Conservation (phyloP, 2,797 vertebrate species). For the Galaxias olidus region DNA sequence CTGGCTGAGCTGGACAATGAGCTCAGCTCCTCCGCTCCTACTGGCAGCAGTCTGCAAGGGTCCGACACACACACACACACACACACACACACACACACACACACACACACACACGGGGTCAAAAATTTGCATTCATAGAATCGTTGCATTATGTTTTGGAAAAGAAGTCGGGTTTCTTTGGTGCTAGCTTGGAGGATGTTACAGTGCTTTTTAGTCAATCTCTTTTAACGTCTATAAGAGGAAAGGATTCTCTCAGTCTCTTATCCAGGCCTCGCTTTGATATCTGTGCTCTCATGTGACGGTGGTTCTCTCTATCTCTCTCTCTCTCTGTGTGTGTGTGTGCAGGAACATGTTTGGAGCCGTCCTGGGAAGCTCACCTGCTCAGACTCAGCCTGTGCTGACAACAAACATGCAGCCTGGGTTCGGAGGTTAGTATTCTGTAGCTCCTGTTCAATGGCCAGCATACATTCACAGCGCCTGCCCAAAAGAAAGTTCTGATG, state of each 20-base stretch:
- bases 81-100: neutral
- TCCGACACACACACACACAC: constrained; percentile 42
- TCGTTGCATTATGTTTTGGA: too few species aligned
- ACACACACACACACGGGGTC: neutral
- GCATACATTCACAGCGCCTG: too few species aligned
- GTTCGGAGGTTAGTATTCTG: constrained; percentile 83
- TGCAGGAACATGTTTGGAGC: constrained; percentile 89
- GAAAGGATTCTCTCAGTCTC: neutral
- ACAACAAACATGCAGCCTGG: constrained; percentile 87
- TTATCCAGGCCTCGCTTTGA: neutral
- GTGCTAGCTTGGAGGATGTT: too few species aligned
- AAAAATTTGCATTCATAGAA: neutral
- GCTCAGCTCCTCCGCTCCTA: constrained; percentile 82
- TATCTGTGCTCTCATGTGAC: neutral
- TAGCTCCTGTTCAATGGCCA: neutral
- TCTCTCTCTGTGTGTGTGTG: constrained; percentile 39
- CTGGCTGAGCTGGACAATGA: constrained; percentile 90
- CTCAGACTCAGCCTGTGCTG: constrained; percentile 83
- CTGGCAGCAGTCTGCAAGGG: constrained; percentile 77
- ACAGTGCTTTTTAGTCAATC: neutral
- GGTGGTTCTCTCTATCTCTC: neutral
- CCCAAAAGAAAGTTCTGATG: too few species aligned
- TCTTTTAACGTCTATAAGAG: neutral
- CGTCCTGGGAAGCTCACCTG: constrained; percentile 82
- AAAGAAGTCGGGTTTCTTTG: too few species aligned